Base-by-base conservation (phyloP, 2,113 vertebrate species). In the Gavia stellata region DNA sequence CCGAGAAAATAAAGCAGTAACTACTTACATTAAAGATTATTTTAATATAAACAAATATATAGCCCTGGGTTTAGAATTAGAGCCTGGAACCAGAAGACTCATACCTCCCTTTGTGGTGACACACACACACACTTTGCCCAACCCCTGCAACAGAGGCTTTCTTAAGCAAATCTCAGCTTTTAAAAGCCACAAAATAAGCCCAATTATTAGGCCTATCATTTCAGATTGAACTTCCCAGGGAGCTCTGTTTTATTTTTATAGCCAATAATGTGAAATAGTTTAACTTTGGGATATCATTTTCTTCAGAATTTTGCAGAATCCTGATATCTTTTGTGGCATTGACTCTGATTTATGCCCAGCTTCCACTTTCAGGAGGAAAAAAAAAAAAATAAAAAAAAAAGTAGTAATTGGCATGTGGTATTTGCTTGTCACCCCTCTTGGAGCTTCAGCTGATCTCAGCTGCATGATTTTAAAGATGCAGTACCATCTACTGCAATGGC, bases 361-460 rank as follows among this genome's bases (percentile, higher is more conserved):
- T 77, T 33, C 18, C 31, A 31, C 67, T 55, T 81, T 34, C 17
- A 67, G 63, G 4, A 34, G 7, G 16, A 24, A 6, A 17, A n/a
- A 4, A 9, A 28, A n/a, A 44, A 5, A 38, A n/a, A n/a, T n/a
- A n/a, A n/a, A n/a, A n/a, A 17, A 19, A 31, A 33, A 47, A 19
- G 3, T 5, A 42, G 6, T 11, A 70, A 44, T 10, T 40, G 55
- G 5, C 17, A 9, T 0, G 10, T 42, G 17, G 4, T 44, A 5
- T 23, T 8, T 81, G 55, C 50, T 56, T 4, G 0, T 38, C 16
- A 9, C 12, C 4, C 20, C 17, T 61, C n/a, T 18, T 25, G 20
- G 59, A 78, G 15, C 74, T 59, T 12, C 65, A 56, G 61, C 42
- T n/a, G 47, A 31, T 50, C 20, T 25, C 29, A 55, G 45, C 38